Evolutionary conservation across 2,113 vertebrate genomes (phyloP), one percentile per base, ranked within the genome.

Genomic region (Meles meles): DNA sequence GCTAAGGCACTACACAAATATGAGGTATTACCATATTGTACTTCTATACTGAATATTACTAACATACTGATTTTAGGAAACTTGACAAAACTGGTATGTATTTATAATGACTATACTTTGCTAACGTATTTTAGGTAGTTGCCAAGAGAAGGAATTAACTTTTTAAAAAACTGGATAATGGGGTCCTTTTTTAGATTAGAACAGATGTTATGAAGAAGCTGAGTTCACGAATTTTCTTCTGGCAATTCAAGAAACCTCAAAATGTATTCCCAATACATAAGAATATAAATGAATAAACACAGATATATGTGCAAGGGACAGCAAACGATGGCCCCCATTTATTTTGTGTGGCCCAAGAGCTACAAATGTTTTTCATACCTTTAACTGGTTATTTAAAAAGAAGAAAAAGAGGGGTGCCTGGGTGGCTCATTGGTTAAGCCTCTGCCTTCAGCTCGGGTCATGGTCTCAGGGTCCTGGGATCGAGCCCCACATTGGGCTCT

Each of bases 101-200:
- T 82, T 95, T 14, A 95, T 17, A 87, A 61, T 81, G 18, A 83
- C 29, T 88, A 57, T 2, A 79, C 34, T 91, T 83, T 74, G 37
- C 27, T 87, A 72, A 89, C 44, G 67, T 79, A 79, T 74, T 86
- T 90, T 84, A 94, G 34, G n/a, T 49, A 87, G 61, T 29, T 59
- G 31, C 27, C 65, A 76, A 94, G 55, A 92, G 3, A 86, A 71
- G 49, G 8, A 90, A 96, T 77, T 55, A 93, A 88, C 59, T 61
- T 96, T 96, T 72, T 80, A 95, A 92, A 81, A 7, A 94, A 80
- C 27, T 72, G 27, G 55, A 83, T 42, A 96, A 94, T 71, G 5
- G 21, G 34, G 15, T 44, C 10, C 5, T 17, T 71, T 85, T 96
- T 94, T 59, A 80, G 23, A 81, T 57, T 65, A 96, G 20, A 86